These are phyloP conservation scores for Zeugodacus cucurbitae DNA, from an alignment of 1,140 invertebrate species.

Conservation along the genomic window DNA sequence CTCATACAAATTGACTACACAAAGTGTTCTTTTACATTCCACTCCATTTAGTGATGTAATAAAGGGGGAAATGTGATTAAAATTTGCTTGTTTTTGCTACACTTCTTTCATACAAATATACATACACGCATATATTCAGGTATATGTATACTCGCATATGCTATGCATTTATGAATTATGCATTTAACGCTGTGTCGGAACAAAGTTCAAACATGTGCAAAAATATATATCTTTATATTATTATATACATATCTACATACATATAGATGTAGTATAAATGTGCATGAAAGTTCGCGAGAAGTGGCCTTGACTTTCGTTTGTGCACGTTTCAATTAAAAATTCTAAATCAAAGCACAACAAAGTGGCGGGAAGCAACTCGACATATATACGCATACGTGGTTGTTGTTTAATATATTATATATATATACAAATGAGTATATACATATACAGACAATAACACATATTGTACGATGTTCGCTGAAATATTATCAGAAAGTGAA, in stretches of 20 bases:
- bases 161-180: not conserved
- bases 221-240: not conserved
- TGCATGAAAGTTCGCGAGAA: not conserved
- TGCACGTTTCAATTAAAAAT: constrained; percentile 1
- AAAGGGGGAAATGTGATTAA: not conserved
- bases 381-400: not conserved
- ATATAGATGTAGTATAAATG: not conserved
- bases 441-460: too few relatives aligned
- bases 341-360: not conserved
- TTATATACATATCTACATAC: not conserved
- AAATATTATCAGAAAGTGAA: not conserved
- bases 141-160: not conserved
- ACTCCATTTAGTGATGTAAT: not conserved
- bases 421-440: too few relatives aligned
- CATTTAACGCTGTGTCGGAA: not conserved
- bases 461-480: not conserved
- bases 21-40: not conserved
- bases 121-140: too few relatives aligned
- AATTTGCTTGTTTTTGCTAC: too few relatives aligned
- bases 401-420: not conserved
- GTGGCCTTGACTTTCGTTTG: not conserved
- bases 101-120: too few relatives aligned
- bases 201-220: not conserved
- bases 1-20: too few relatives aligned
- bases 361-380: not conserved